These are phyloP conservation scores for Cynopterus brachyotis DNA, from an alignment of 2,113 vertebrate genomes.

Conservation along the genomic window DNA sequence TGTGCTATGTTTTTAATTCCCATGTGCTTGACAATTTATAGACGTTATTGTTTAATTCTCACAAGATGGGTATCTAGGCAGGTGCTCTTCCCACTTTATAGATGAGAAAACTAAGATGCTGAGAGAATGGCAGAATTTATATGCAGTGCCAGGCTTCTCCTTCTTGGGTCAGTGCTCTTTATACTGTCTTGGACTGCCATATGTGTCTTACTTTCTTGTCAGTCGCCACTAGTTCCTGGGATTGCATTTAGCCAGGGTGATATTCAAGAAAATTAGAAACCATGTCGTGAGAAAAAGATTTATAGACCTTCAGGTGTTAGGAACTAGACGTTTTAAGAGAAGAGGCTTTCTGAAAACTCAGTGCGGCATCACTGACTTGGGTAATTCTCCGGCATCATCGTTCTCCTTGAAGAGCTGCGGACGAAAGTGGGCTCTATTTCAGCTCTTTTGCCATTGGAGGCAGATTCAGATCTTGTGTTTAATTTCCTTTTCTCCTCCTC, in stretches of 20 bases:
- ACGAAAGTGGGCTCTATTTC: background rate
- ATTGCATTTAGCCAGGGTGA: slow-evolving; percentile 40
- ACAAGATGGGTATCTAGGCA: background rate
- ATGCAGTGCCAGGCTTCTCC: background rate
- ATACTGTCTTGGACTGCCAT: background rate
- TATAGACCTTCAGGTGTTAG: background rate
- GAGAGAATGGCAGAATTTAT: background rate
- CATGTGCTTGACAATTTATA: background rate
- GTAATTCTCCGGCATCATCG: background rate
- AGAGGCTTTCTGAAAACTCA: background rate
- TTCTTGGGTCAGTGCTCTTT: background rate
- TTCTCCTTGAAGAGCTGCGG: background rate
- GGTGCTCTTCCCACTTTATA: background rate
- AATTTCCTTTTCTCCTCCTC: background rate
- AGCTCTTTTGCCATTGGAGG: background rate
- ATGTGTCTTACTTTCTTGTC: background rate
- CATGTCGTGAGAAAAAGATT: background rate
- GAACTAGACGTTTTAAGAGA: background rate
- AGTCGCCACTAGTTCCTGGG: background rate
- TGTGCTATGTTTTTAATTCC: background rate
- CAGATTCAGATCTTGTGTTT: slow-evolving; percentile 10
- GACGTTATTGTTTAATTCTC: slow-evolving; percentile 24
- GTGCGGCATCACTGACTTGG: background rate
- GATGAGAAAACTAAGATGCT: background rate
- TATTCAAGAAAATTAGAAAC: slow-evolving; percentile 40